Conservation (phyloP, 1,140 invertebrate genomes). For the Drosophila elegans region DNA sequence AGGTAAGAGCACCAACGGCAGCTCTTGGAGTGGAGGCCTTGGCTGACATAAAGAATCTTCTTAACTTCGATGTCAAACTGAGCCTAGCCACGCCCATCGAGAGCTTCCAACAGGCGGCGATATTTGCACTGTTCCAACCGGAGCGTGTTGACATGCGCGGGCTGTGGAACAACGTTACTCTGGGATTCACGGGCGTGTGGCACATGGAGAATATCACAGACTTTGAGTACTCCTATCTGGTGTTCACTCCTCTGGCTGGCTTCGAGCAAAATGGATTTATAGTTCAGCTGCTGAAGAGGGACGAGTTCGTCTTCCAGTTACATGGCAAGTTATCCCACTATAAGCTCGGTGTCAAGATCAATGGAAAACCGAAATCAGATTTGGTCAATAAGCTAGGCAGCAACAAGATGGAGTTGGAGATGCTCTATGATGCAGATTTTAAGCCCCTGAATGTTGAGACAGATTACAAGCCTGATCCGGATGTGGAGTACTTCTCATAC, state of each 20-base stretch:
- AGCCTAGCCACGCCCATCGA: conserved; percentile 90
- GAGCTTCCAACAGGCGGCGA: conserved; percentile 87
- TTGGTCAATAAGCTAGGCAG: conserved; percentile 70
- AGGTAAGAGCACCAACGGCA: conserved; percentile 88
- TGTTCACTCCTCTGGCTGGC: conserved; percentile 90
- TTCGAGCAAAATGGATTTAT: conserved; percentile 91
- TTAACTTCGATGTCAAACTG: conserved; percentile 90
- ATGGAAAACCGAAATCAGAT: conserved; percentile 86
- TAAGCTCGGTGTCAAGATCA: conserved; percentile 86
- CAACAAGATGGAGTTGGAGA: conserved; percentile 66
- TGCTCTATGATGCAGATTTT: conserved; percentile 75
- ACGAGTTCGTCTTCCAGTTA: conserved; percentile 89
- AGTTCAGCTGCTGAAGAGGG: conserved; percentile 87
- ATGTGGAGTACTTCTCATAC: conserved; percentile 86
- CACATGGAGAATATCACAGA: conserved; percentile 88
- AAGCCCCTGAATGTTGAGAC: conserved; percentile 60
- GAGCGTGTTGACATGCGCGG: conserved; percentile 88
- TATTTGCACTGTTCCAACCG: conserved; percentile 65
- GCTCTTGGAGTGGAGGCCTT: conserved; percentile 89
- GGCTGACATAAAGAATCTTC: conserved; percentile 86
- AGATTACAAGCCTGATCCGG: conserved; percentile 52
- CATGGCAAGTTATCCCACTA: conserved; percentile 88
- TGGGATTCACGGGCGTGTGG: conserved; percentile 91
- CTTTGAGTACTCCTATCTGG: conserved; percentile 91
- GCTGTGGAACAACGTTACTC: conserved; percentile 90